Evolutionary conservation across 2,113 vertebrate species (phyloP).

Genomic region (Eurypyga helias): DNA sequence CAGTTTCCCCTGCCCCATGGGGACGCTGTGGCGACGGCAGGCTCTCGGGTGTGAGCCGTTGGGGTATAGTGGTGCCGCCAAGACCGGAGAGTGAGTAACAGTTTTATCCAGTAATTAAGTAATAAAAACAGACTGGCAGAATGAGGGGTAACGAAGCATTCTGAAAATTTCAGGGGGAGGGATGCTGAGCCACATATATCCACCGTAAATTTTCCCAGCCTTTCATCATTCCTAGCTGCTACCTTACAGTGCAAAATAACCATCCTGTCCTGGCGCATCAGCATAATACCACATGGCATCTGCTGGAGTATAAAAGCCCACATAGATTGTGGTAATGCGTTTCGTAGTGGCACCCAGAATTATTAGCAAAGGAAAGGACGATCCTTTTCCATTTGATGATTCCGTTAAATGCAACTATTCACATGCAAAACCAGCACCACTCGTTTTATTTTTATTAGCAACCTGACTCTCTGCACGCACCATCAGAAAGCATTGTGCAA

Average conservation of each 20-base stretch:
- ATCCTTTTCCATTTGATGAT: not conserved
- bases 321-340: not conserved
- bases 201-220: not conserved
- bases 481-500: slow-evolving; percentile 9
- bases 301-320: not conserved
- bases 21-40: not conserved
- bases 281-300: not conserved
- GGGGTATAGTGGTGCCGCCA: not conserved
- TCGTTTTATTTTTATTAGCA: slow-evolving; percentile 7
- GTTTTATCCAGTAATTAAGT: not conserved
- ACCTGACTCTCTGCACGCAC: not conserved
- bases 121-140: not conserved
- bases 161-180: not conserved
- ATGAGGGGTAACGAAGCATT: not conserved
- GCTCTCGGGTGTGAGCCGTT: rapidly evolving
- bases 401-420: slow-evolving; percentile 4
- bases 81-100: not conserved
- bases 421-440: not conserved
- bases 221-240: not conserved
- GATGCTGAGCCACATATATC: not conserved
- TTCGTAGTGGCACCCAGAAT: not conserved
- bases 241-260: not conserved
- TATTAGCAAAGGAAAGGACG: not conserved
- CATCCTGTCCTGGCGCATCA: not conserved
- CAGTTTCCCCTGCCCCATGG: not conserved